phyloP scores from a whole-genome alignment of 2,797 vertebrate species.

The Paedocypris micromegethes region DNA sequence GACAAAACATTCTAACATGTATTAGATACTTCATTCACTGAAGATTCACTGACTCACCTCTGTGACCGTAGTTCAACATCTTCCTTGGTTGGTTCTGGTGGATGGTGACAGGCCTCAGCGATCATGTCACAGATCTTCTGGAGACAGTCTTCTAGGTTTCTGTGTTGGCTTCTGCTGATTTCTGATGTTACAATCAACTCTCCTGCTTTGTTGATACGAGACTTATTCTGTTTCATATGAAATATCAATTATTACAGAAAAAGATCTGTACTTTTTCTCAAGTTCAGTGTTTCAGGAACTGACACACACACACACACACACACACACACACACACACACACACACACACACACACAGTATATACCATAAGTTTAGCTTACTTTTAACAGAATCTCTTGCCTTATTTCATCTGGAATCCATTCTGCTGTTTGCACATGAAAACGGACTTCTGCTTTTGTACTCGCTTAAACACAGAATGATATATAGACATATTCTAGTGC shows the following conservation, averaged over 20 bases:
- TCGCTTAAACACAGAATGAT: constrained; percentile 63
- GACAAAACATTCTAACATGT: not conserved
- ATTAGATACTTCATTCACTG: not conserved
- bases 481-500: not conserved
- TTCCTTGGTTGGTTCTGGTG: constrained; percentile 67
- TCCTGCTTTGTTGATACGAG: constrained; percentile 81
- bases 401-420: constrained; percentile 82
- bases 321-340: not conserved
- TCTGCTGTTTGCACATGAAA: constrained; percentile 87
- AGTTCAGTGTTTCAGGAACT: not conserved
- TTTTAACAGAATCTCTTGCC: constrained; percentile 72
- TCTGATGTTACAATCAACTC: constrained; percentile 86
- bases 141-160: constrained; percentile 81
- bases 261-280: too few relatives aligned
- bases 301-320: not conserved
- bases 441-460: constrained; percentile 85
- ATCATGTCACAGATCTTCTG: constrained; percentile 84
- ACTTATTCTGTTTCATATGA: constrained; percentile 70
- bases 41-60: constrained; percentile 65
- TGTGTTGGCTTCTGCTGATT: constrained; percentile 83
- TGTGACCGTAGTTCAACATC: constrained; percentile 62
- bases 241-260: too few relatives aligned
- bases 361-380: constrained; percentile 55
- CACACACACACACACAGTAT: not conserved
- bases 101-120: constrained; percentile 65